These are phyloP conservation scores for Erebia epiphron DNA, from an alignment of 2,888 invertebrate genomes.

Conservation along the genomic window DNA sequence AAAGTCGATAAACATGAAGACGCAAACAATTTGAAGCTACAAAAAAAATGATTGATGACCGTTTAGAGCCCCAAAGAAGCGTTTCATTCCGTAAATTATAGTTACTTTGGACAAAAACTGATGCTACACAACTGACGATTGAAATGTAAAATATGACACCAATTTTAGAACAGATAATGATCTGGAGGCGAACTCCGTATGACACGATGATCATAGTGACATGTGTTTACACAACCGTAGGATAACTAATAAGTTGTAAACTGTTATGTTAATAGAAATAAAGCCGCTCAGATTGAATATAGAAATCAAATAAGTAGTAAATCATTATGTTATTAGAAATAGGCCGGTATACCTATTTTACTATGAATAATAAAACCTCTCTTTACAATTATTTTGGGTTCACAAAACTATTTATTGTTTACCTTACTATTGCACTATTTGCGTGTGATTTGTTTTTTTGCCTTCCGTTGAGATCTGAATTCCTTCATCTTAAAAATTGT, in stretches of 20 bases:
- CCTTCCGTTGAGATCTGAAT: no score
- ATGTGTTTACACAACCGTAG: slow-evolving; percentile 4
- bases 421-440: no score
- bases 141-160: slow-evolving; percentile 15
- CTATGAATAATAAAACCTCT: no score
- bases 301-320: no score
- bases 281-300: no score
- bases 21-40: slow-evolving; percentile 28
- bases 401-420: no score
- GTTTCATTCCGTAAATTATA: slow-evolving; percentile 35
- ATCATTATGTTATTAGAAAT: no score
- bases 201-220: not conserved
- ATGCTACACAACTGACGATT: slow-evolving; percentile 17
- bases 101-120: slow-evolving; percentile 14
- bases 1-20: slow-evolving; percentile 25
- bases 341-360: no score
- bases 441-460: no score
- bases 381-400: no score
- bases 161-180: slow-evolving; percentile 6
- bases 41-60: slow-evolving; percentile 44
- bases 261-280: no score
- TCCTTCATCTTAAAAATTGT: no score
- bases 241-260: not conserved
- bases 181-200: not conserved
- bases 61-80: slow-evolving; percentile 23